Evolutionary conservation across 2,888 invertebrate species (phyloP), one percentile per base, ranked within the genome.

Genomic region (Azorinus chamasolen): DNA sequence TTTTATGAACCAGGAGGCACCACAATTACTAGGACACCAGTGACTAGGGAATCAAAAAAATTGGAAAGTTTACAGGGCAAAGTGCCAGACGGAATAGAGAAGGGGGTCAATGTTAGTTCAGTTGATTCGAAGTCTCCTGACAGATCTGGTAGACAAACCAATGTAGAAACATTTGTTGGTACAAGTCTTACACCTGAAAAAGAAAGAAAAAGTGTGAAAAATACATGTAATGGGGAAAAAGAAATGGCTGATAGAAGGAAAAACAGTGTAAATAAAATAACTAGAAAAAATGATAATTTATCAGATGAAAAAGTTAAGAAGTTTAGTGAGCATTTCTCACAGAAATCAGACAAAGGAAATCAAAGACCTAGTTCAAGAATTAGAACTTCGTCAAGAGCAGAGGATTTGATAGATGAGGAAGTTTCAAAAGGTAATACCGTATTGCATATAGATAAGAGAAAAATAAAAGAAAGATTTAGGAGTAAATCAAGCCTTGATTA

Each of bases 181-280:
- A 66, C 61, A 27, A 76, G 76, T 62, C 32, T 71, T 8, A 71
- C 74, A 27, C 74, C 69, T 50, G 74, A 71, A 51, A 71, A 71
- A 51, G 54, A 54, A 6, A 71, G 20, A 39, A 12, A 6, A 18
- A 59, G 27, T 18, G 1, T 16, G n/a, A 53, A 12, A 6, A 14
- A 51, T 51, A 6, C 6, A 24, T 22, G 12, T 20, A 32, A 43
- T 46, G 43, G 16, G 10, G 39, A 54, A 46, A 25, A 45, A 20
- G 24, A 22, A 2, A 39, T 37, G 18, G 55, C 12, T 45, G 39
- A 45, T 0, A 46, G 27, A 54, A 51, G 10, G 4, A 32, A 32
- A 32, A 4, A 32, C 5, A 32, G 32, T 32, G 32, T 32, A 10
- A 32, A 32, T 32, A 32, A 32, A 32, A 32, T 4, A 32, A 32